Evolutionary conservation across 2,113 vertebrate genomes (phyloP), one percentile per base, ranked within the genome.

Genomic region (Leptocoma aspasia): DNA sequence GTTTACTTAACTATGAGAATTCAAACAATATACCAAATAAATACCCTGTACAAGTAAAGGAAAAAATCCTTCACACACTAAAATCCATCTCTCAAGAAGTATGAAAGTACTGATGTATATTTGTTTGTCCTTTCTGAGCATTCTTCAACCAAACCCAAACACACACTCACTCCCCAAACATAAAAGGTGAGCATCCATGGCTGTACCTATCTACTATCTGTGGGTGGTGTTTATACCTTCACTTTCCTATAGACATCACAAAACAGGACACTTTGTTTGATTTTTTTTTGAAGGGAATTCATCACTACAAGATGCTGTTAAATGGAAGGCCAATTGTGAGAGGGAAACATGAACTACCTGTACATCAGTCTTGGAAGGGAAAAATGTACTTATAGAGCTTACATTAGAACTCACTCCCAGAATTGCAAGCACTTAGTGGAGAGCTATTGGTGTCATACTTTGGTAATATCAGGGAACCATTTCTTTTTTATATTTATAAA

Each of bases 221-320:
- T 39, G 57, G 11, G 44, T 59, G 27, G 20, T 72, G 24, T 31
- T 52, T 59, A 2, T 26, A 44, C 23, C 39, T 69, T 68, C 13
- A 15, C 33, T 90, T 77, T 11, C 6, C 56, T 69, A 18, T 0
- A 28, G 52, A 56, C 9, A 6, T 39, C 0, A 0, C 28, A 39
- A 75, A 82, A 68, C 23, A 28, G 42, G 28, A 35, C 4, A 6
- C 35, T 44, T 60, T 53, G 52, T 63, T 68, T 3, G 1, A 1
- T 35, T 65, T 61, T 68, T 59, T 66, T 28, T 66, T 31, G 4
- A 28, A 35, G 50, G 49, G 37, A 45, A 68, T 75, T 92, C 35
- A 72, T 73, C 64, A n/a, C 64, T 85, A 0, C 24, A 64, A 71
- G 53, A 52, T 83, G 37, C 22, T 71, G 64, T 21, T 73, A 82